Conservation (phyloP, 2,797 vertebrate genomes). For the Rousettus madagascariensis region DNA sequence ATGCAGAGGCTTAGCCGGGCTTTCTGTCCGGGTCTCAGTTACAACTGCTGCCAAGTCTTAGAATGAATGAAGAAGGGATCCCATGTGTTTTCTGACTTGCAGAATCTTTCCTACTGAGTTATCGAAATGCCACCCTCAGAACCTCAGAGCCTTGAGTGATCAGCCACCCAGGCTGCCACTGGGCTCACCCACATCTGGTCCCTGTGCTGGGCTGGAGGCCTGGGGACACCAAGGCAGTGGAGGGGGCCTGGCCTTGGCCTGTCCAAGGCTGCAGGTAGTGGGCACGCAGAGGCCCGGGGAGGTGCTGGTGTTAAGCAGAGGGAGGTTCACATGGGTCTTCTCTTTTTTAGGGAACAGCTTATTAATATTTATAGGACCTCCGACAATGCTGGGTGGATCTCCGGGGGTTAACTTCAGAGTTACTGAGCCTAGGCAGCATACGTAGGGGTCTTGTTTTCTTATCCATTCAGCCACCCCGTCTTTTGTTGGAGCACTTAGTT, state of each 20-base stretch:
- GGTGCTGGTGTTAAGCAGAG: background rate
- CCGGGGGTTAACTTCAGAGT: background rate
- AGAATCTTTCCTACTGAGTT: background rate
- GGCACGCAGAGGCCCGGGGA: background rate
- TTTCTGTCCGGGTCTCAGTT: background rate
- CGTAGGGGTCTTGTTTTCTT: no score
- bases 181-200: fast-evolving
- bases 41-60: fast-evolving
- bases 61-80: background rate
- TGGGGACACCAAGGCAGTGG: background rate
- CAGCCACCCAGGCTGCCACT: background rate
- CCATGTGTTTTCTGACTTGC: background rate
- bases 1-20: fast-evolving
- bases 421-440: background rate
- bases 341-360: background rate
- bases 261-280: background rate
- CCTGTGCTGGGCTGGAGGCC: background rate
- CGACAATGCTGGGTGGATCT: background rate
- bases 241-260: background rate
- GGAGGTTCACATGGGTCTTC: background rate
- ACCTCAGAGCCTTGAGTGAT: background rate
- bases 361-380: background rate
- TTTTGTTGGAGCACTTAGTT: no score
- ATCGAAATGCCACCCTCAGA: no score
- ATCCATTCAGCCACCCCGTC: no score